A percentile compares a stretch with the other conserved stretches of the same genome.
Conservation (phyloP, 2,888 invertebrate genomes). For the Pteria penguin region DNA sequence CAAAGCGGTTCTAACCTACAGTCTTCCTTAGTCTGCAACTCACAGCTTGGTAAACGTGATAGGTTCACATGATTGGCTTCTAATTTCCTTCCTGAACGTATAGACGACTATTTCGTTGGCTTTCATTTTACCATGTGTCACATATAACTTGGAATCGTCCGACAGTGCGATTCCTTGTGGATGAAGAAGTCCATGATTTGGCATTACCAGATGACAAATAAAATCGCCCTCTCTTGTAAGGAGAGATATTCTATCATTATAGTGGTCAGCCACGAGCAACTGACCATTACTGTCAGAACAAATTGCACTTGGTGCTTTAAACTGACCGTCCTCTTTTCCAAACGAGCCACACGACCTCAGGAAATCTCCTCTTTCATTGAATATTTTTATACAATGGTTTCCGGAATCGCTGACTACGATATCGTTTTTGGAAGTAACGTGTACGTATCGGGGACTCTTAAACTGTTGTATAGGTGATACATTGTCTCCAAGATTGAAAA, state of each 20-base stretch:
- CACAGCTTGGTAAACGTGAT: too few relatives aligned
- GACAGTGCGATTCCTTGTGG: slow-evolving; percentile 61
- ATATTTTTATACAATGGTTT: slow-evolving; percentile 81
- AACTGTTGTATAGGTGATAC: slow-evolving; percentile 79
- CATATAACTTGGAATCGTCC: slow-evolving; percentile 49
- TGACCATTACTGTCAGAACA: slow-evolving; percentile 81
- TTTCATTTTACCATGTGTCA: slow-evolving; percentile 59
- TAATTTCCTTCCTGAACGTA: too few relatives aligned
- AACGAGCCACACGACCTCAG: slow-evolving; percentile 80
- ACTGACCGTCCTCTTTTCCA: slow-evolving; percentile 80
- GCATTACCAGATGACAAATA: slow-evolving; percentile 61
- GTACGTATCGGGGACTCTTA: slow-evolving; percentile 81
- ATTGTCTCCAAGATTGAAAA: slow-evolving; percentile 66
- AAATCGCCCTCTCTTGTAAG: slow-evolving; percentile 66
- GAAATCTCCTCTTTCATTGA: slow-evolving; percentile 80
- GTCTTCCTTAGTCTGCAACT: too few relatives aligned
- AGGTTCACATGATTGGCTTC: too few relatives aligned
- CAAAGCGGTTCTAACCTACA: too few relatives aligned
- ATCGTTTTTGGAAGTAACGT: slow-evolving; percentile 78
- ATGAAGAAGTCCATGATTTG: slow-evolving; percentile 52
- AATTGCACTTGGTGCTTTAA: slow-evolving; percentile 81
- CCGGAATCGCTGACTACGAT: slow-evolving; percentile 81
- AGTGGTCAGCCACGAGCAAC: slow-evolving; percentile 82
- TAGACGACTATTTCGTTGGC: slow-evolving; percentile 56
- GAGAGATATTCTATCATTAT: slow-evolving; percentile 77